Percentiles rank a stretch among this genome's conserved stretches.
Conservation (phyloP, 2,113 vertebrate species). For the Sus scrofa region T2T-Sscrofa CM000823.6:12427501-12428000, state of each 20-base stretch:
- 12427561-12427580: not conserved
- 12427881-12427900: not conserved
- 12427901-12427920: not conserved
- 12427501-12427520: not conserved
- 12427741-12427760: not conserved
- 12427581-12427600: not conserved
- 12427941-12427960: not conserved
- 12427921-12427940: not conserved
- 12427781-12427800: not conserved
- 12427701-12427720: not conserved
- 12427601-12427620: not conserved
- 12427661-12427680: not conserved
- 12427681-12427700: not conserved
- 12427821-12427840: not conserved
- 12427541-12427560: not conserved
- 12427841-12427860: not conserved
- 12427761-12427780: not conserved
- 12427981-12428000: not conserved
- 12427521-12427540: not conserved
- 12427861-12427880: not conserved
- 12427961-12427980: not conserved
- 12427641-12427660: not conserved
- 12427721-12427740: not conserved
- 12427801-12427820: not conserved
- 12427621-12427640: not conserved